phyloP scores from a whole-genome alignment of 2,797 vertebrate species.

The Pseudochirops cupreus region DNA sequence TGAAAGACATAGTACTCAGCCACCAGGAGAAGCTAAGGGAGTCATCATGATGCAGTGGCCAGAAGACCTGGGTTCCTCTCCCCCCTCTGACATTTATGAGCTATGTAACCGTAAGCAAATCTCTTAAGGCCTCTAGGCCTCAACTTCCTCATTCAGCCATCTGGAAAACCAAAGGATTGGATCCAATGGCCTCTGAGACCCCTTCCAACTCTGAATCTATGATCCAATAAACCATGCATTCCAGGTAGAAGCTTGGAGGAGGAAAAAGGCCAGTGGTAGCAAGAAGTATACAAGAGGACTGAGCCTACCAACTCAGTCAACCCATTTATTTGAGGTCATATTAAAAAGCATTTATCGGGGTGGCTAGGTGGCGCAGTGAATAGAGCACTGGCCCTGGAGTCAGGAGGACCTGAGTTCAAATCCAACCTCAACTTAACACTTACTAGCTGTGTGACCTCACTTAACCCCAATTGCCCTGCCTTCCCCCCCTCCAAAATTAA shows the following conservation, averaged over 20 bases:
- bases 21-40: background rate
- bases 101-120: background rate
- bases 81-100: background rate
- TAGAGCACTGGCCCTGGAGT: no score
- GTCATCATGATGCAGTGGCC: background rate
- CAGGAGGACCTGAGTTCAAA: no score
- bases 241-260: background rate
- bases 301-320: background rate
- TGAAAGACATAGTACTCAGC: background rate
- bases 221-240: background rate
- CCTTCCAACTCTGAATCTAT: background rate
- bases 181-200: background rate
- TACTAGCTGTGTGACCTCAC: no score
- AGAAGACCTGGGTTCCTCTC: background rate
- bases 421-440: no score
- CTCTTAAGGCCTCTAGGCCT: background rate
- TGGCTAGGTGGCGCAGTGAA: no score
- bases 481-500: no score
- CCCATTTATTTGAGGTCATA: background rate
- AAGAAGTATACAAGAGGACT: background rate
- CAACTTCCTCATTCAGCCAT: background rate
- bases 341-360: background rate
- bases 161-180: background rate
- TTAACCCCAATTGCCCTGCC: no score
- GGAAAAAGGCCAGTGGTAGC: background rate